Evolutionary conservation across 2,113 vertebrate genomes (phyloP).

Genomic region (Tachysurus vachellii): DNA sequence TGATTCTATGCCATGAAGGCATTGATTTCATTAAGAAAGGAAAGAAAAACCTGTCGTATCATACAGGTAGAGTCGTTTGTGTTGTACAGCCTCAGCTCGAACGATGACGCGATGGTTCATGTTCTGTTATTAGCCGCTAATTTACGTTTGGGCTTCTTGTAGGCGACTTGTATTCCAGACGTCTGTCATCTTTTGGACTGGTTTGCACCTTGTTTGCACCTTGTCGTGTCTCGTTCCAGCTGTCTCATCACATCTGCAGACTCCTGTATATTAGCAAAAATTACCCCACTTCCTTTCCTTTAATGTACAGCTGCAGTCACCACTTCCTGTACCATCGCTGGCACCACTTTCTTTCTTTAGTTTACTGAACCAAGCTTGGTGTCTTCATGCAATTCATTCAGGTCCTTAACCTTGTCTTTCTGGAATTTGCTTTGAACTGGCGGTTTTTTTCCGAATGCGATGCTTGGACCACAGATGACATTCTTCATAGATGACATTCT

Average conservation of each 20-base stretch:
- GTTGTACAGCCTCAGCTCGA: background rate
- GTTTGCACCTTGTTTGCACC: slow-evolving; percentile 21
- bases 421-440: background rate
- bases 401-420: background rate
- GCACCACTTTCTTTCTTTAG: background rate
- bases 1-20: slow-evolving; percentile 17
- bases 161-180: background rate
- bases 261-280: slow-evolving; percentile 38
- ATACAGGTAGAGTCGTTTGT: background rate
- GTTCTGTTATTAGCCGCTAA: background rate
- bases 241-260: slow-evolving; percentile 11
- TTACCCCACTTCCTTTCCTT: background rate
- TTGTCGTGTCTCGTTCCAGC: slow-evolving; percentile 19
- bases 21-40: slow-evolving; percentile 10
- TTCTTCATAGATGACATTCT: background rate
- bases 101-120: background rate
- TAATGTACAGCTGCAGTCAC: background rate
- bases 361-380: background rate
- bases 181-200: slow-evolving; percentile 17
- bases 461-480: background rate
- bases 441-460: background rate
- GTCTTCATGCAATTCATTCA: background rate
- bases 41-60: slow-evolving; percentile 28
- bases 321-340: background rate
- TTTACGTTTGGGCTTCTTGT: background rate